These are phyloP conservation scores for Nothoprocta pentlandii DNA, from an alignment of 2,113 vertebrate genomes.

Conservation along the genomic window DNA sequence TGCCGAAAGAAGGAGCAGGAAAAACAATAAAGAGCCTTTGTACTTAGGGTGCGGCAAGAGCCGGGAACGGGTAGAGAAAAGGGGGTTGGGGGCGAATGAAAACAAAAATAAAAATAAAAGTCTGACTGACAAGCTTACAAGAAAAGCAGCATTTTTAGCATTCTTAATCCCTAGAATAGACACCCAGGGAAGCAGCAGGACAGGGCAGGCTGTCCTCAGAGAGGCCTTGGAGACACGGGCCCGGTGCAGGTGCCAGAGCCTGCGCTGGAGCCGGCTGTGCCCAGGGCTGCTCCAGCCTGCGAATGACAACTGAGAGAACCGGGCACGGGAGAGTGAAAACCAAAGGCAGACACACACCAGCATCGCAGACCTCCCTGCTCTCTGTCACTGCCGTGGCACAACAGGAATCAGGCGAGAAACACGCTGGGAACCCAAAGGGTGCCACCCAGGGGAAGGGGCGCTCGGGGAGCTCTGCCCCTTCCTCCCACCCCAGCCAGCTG, in stretches of 20 bases:
- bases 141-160: slow-evolving; percentile 58
- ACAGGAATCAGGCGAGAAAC: not conserved
- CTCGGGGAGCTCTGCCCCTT: not conserved
- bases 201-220: not conserved
- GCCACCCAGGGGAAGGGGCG: not conserved
- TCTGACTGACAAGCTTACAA: slow-evolving; percentile 50
- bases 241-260: not conserved
- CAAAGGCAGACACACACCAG: not conserved
- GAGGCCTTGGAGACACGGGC: not conserved
- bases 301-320: not conserved
- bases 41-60: slow-evolving; percentile 44
- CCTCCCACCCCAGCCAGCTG: not conserved
- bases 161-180: slow-evolving; percentile 53
- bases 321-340: not conserved
- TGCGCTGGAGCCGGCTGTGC: not conserved
- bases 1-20: slow-evolving; percentile 52
- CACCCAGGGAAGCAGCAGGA: not conserved
- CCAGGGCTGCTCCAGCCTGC: not conserved
- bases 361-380: not conserved
- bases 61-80: not conserved
- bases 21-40: slow-evolving; percentile 61
- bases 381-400: not conserved
- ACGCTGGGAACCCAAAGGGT: not conserved
- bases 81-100: slow-evolving; percentile 46
- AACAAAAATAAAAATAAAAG: slow-evolving; percentile 56